Conservation (phyloP, 2,888 invertebrate genomes). For the Caenorhabditis sp. region DNA sequence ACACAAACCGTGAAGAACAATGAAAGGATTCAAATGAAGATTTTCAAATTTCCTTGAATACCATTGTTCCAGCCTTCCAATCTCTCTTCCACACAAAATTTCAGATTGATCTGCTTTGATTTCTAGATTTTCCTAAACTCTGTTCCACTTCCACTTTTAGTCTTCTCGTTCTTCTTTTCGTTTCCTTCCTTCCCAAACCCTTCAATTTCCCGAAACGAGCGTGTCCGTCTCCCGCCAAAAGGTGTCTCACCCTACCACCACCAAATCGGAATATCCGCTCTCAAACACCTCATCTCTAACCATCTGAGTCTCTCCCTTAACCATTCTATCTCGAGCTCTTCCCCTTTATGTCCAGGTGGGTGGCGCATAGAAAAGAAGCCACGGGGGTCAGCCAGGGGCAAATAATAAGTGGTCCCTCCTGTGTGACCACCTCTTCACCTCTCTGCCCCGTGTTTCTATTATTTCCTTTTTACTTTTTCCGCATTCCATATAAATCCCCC, state of each 20-base stretch:
- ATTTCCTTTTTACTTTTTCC: neutral
- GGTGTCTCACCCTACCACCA: conserved; percentile 35
- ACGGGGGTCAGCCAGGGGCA: conserved; percentile 52
- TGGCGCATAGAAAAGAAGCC: conserved; percentile 37
- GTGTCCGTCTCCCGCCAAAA: conserved; percentile 23
- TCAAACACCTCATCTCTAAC: conserved; percentile 41
- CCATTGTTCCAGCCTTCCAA: no score
- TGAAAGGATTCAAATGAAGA: no score
- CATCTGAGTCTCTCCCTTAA: conserved; percentile 13
- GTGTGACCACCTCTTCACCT: conserved; percentile 17
- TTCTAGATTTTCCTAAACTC: neutral
- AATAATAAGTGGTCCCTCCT: conserved; percentile 50
- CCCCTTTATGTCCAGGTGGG: conserved; percentile 51
- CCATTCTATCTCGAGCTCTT: conserved; percentile 35
- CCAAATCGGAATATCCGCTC: conserved; percentile 44
- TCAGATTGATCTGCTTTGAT: no score
- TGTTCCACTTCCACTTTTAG: neutral
- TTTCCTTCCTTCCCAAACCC: conserved; percentile 5
- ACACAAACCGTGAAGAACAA: no score
- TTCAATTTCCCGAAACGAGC: conserved; percentile 2
- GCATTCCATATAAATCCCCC: neutral
- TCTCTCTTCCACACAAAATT: no score
- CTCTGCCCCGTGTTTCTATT: neutral
- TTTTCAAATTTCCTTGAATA: no score
- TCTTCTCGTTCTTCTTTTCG: neutral